These are phyloP conservation scores for Campoletis raptor DNA, from an alignment of 2,888 invertebrate genomes.

Conservation along the genomic window DNA sequence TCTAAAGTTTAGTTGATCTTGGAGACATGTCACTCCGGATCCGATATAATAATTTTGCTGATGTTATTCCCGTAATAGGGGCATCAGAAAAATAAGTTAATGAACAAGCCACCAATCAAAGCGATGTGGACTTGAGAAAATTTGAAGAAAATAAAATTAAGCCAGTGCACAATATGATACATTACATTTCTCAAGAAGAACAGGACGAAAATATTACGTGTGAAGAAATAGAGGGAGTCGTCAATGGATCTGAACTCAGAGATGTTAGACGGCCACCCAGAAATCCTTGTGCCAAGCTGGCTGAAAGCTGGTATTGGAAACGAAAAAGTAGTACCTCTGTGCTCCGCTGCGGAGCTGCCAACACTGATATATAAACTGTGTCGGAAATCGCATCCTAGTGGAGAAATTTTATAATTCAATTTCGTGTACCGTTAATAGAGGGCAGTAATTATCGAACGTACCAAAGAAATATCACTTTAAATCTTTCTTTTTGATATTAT, in stretches of 20 bases:
- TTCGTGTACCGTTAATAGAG: not conserved
- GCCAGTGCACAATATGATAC: not conserved
- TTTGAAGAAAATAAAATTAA: not conserved
- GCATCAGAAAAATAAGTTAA: not conserved
- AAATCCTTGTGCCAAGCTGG: slow-evolving; percentile 8
- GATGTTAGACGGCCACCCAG: not conserved
- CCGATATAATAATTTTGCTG: slow-evolving; percentile 6
- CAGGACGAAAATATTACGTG: not conserved
- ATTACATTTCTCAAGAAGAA: not conserved
- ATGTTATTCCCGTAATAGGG: slow-evolving; percentile 11
- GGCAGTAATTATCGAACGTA: not conserved
- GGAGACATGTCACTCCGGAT: not conserved
- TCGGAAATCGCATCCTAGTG: slow-evolving; percentile 1
- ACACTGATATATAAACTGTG: too few relatives aligned
- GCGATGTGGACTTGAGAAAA: not conserved
- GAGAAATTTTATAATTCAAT: not conserved
- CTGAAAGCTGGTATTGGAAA: not conserved
- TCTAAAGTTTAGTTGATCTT: slow-evolving; percentile 16
- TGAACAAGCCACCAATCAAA: not conserved
- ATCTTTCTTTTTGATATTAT: not conserved
- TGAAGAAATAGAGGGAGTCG: not conserved
- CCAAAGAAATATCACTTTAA: not conserved
- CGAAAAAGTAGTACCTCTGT: not conserved
- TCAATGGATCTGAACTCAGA: not conserved
- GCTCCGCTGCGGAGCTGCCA: slow-evolving; percentile 3